Conservation (phyloP, 2,888 invertebrate genomes). For the Calameuta idolon region DNA sequence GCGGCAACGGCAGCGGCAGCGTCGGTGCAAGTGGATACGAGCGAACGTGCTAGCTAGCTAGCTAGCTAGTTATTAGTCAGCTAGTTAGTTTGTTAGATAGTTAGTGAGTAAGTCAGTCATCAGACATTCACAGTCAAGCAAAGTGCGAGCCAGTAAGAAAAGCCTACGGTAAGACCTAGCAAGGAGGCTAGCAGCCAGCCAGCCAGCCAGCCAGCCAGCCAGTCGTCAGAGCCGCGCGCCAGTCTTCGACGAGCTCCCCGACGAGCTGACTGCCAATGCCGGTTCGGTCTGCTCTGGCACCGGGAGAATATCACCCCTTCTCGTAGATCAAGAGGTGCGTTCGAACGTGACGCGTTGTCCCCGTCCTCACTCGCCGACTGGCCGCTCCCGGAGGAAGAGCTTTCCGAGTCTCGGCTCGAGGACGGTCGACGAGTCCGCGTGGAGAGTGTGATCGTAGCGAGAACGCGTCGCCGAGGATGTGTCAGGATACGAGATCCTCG, state of each 20-base stretch:
- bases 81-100: not conserved
- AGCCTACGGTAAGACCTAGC: not conserved
- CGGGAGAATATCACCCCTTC: conserved; percentile 21
- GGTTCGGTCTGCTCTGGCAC: conserved; percentile 30
- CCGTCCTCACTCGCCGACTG: conserved; percentile 2
- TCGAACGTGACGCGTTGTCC: conserved; percentile 11
- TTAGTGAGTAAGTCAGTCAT: not conserved
- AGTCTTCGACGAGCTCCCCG: conserved; percentile 57
- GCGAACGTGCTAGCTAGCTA: not conserved
- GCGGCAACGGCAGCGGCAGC: not conserved
- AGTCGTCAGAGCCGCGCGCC: conserved; percentile 50
- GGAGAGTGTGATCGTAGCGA: conserved; percentile 1
- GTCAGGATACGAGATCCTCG: not conserved
- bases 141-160: not conserved
- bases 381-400: conserved; percentile 6
- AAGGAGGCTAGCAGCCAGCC: not conserved
- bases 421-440: conserved; percentile 2
- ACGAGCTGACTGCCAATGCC: conserved; percentile 45
- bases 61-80: not conserved
- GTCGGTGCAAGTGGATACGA: not conserved
- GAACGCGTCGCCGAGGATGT: not conserved
- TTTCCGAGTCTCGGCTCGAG: conserved; percentile 6
- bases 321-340: conserved; percentile 7
- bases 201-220: conserved; percentile 13
- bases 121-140: not conserved